Conservation (phyloP, 2,113 vertebrate genomes). For the Gambusia holbrooki region DNA sequence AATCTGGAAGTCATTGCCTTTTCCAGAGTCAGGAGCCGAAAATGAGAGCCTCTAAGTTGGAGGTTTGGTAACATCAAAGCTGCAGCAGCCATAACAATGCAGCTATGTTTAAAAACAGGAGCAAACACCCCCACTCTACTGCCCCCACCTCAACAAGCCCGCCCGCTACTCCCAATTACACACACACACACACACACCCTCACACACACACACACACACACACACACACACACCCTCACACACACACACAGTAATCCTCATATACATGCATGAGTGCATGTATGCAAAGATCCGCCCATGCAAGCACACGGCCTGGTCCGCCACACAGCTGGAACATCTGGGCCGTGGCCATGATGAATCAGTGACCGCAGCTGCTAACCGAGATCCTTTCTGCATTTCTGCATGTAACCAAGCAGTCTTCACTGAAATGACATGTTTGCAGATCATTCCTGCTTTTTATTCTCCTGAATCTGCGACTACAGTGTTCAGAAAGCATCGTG, state of each 20-base stretch:
- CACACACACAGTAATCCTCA: slow-evolving; percentile 26
- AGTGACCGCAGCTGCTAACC: slow-evolving; percentile 45
- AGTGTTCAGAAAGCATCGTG: not conserved
- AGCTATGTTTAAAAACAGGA: slow-evolving; percentile 80
- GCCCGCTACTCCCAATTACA: slow-evolving; percentile 64
- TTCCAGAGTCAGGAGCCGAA: slow-evolving; percentile 67
- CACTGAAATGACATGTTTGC: slow-evolving; percentile 3
- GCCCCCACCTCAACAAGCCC: slow-evolving; percentile 24
- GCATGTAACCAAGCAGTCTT: slow-evolving; percentile 14
- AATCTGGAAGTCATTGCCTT: slow-evolving; percentile 80
- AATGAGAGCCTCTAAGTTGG: slow-evolving; percentile 80
- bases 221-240: slow-evolving; percentile 22
- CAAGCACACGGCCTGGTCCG: slow-evolving; percentile 38
- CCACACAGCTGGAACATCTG: slow-evolving; percentile 68
- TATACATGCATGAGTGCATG: slow-evolving; percentile 34
- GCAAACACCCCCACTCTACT: slow-evolving; percentile 40
- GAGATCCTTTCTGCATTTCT: slow-evolving; percentile 20
- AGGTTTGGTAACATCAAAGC: slow-evolving; percentile 83
- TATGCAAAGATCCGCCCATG: not conserved
- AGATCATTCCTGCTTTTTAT: not conserved
- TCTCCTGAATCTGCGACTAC: not conserved
- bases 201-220: slow-evolving; percentile 27
- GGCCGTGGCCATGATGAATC: slow-evolving; percentile 63
- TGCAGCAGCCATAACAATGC: slow-evolving; percentile 78
- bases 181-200: slow-evolving; percentile 26